A percentile compares a stretch with the other conserved stretches of the same genome.
phyloP scores from a whole-genome alignment of 2,797 vertebrate genomes.

The Poecilia wingei region DNA sequence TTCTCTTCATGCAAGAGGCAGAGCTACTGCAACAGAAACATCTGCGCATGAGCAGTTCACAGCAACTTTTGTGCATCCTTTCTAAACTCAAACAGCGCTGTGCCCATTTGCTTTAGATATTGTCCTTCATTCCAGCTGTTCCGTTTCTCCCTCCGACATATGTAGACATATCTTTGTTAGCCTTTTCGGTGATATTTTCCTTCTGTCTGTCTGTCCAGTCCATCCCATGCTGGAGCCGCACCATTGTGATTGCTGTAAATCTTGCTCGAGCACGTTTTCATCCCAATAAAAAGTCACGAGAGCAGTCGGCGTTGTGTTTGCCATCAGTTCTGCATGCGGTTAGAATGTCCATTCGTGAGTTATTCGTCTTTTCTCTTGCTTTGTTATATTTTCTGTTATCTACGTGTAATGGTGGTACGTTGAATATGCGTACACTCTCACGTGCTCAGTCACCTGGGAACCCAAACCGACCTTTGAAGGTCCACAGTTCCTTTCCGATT shows the following conservation, averaged over 20 bases:
- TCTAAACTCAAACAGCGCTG: background rate
- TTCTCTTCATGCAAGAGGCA: background rate
- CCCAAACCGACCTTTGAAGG: background rate
- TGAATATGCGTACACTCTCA: too few species aligned
- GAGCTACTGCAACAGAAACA: slow-evolving; percentile 6
- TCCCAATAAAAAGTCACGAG: slow-evolving; percentile 61
- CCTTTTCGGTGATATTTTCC: slow-evolving; percentile 1
- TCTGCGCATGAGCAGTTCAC: background rate
- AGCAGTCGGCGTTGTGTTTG: slow-evolving; percentile 29
- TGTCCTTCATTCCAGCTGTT: background rate
- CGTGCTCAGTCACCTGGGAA: background rate
- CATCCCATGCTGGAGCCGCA: slow-evolving; percentile 26
- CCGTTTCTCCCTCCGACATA: background rate
- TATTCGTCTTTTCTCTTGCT: background rate
- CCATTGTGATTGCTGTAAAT: slow-evolving; percentile 15
- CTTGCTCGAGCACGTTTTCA: slow-evolving; percentile 54
- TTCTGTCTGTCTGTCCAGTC: background rate
- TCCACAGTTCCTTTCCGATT: background rate
- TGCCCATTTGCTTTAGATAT: background rate
- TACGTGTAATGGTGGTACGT: background rate
- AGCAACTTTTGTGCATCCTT: background rate
- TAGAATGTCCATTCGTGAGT: background rate
- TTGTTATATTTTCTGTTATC: background rate
- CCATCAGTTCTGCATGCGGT: slow-evolving; percentile 34
- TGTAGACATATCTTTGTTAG: background rate